Base-by-base conservation (phyloP, 2,113 vertebrate genomes). In the Pica pica region DNA sequence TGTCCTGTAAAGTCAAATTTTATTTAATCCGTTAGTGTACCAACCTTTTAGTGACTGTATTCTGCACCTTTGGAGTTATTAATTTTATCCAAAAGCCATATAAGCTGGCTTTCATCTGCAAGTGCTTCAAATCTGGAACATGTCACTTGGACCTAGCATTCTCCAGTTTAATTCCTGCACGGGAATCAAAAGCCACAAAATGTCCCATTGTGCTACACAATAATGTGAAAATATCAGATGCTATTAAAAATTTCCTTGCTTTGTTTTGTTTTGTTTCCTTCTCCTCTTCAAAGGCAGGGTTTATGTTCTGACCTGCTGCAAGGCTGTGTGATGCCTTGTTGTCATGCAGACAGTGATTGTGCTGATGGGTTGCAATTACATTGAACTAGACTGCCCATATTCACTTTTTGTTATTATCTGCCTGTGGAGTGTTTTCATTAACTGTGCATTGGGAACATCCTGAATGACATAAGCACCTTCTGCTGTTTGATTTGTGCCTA, bases 11-110 rank as follows among this genome's bases (percentile, higher is more conserved):
- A 96, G 86, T 91, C 35, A 95, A 90, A 95, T 96, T 97, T 97
- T 96, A 96, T 96, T 97, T 97, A 93, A 91, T 96, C 75, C 95
- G 64, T 95, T 94, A 91, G 55, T 55, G 65, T 93, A 64, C 35
- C 37, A 97, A 79, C 26, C 33, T 89, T 94, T 97, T 85, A 30
- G 70, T 68, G 5, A 47, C 53, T 71, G 46, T 46, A 84, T 96
- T 95, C 59, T 94, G 59, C 59, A 90, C n/a, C 50, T 94, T 78
- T 20, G 2, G 41, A 82, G 37, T 59, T 74, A 93, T 50, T 96
- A n/a, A 90, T 96, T 98, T 96, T 90, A 52, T 93, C 91, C 69
- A 94, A 93, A 96, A 96, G 39, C 30, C 44, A 86, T 79, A 77
- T 56, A 76, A 64, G 33, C 53, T 95, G 80, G 42, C 96, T 97